Percentiles rank a stretch among this genome's conserved stretches.
Conservation (phyloP, 2,888 invertebrate species). For the Oscheius onirici region DNA sequence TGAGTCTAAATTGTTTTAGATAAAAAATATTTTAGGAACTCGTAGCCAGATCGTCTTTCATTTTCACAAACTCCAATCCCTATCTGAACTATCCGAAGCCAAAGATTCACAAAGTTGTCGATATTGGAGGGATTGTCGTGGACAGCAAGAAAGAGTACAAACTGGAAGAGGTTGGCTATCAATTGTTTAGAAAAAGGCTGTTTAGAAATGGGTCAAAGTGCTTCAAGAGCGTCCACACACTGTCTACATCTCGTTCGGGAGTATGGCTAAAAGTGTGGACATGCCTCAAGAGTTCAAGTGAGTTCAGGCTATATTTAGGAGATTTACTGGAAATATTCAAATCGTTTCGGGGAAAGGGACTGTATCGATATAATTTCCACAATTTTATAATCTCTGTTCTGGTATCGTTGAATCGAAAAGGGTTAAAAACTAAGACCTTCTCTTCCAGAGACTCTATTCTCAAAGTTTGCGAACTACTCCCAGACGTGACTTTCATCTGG, state of each 20-base stretch:
- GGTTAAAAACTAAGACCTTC: no score
- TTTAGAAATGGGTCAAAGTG: constrained; percentile 27
- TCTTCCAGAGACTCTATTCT: constrained; percentile 42
- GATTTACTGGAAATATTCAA: neutral
- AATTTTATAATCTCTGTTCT: neutral
- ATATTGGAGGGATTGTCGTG: constrained; percentile 30
- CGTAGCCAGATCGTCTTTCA: constrained; percentile 8
- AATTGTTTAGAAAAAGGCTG: neutral
- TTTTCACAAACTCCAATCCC: constrained; percentile 33
- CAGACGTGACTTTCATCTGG: constrained; percentile 49
- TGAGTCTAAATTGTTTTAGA: neutral
- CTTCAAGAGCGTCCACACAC: constrained; percentile 24
- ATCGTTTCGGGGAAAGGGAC: no score
- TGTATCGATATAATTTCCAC: no score
- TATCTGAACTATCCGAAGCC: constrained; percentile 30
- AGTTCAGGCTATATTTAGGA: neutral
- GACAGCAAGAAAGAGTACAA: constrained; percentile 1
- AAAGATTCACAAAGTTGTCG: constrained; percentile 12
- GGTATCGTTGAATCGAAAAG: neutral
- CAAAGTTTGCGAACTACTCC: constrained; percentile 35
- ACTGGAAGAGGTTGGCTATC: neutral
- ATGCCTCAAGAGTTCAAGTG: constrained; percentile 26
- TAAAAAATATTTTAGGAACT: neutral
- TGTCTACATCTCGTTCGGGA: constrained; percentile 33
- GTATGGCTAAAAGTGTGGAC: constrained; percentile 27